Base-by-base conservation (phyloP, 1,140 invertebrate species). In the Pomacea maculata region DNA sequence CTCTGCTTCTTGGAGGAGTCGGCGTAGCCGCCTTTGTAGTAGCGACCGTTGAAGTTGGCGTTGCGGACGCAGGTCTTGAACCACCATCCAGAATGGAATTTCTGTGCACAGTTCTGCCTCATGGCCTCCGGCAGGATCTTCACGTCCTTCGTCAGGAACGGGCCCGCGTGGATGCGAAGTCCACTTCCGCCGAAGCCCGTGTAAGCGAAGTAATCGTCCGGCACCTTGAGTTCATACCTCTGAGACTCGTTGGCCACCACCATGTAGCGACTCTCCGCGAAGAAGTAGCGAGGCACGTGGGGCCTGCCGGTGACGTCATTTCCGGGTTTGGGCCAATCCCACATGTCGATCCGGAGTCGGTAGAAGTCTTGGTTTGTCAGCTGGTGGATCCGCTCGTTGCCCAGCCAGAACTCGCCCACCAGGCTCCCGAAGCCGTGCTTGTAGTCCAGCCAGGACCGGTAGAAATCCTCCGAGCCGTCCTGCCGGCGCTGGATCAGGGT, bases 391-490 rank as follows among this genome's bases (percentile, higher is more conserved):
- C 89, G 81, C 45, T 92, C 91, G 76, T 92, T 91, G 29, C 92
- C 92, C 0, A 92, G 72, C 92, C 92, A 93, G 83, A 89, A 92
- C 70, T 92, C 90, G 82, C 95, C 94, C 29, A 94, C 94, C 0
- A 96, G 95, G 90, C 97, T 95, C 3, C 97, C 97, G 89, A 98
- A 98, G 19, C 97, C 97, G 85, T 96, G 96, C 90, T 97, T 97
- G 90, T 98, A 98, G 86, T 97, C 96, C 15, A 94, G 93, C 96
- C 96, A 98, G 88, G 96, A 96, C 9, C 96, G 92, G 89, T 97
- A 96, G 92, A 98, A 98, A 88, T 96, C 97, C 34, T 82, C 80
- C 6, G 54, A 79, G 10, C 95, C 96, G 85, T 97, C 95, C 84
- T 93, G 93, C 9, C 96, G 93, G 9, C 95, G 93, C 84, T 97